phyloP scores from a whole-genome alignment of 2,113 vertebrate genomes.

The Lichenostomus cassidix region DNA sequence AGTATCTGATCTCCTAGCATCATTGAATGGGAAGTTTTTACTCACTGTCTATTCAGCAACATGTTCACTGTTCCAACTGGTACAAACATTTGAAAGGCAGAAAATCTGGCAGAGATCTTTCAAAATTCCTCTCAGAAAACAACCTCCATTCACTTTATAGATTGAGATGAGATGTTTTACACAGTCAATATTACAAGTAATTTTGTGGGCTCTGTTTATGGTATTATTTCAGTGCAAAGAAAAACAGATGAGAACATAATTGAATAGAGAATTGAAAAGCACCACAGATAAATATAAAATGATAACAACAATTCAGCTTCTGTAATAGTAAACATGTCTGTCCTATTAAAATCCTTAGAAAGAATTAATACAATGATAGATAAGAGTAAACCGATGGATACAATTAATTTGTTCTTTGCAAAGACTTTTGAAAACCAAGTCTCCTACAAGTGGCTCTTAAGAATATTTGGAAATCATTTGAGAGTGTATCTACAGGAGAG shows the following conservation, averaged over 20 bases:
- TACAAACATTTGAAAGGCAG: not conserved
- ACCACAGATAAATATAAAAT: not conserved
- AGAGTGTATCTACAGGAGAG: not conserved
- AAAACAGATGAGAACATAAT: conserved; percentile 19
- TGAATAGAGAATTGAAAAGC: conserved; percentile 11
- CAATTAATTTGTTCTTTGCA: not conserved
- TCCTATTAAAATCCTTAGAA: conserved; percentile 2
- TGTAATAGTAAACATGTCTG: not conserved
- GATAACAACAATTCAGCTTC: not conserved
- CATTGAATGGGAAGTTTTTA: conserved; percentile 6
- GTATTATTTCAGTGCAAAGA: conserved; percentile 4
- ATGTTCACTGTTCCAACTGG: not conserved
- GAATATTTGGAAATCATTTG: not conserved
- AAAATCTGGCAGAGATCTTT: not conserved
- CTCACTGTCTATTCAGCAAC: not conserved
- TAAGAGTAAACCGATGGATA: not conserved
- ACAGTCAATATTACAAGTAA: not conserved
- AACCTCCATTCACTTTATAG: not conserved
- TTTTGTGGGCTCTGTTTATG: not conserved
- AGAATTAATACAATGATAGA: conserved; percentile 11
- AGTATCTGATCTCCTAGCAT: not conserved
- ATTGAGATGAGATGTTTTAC: not conserved
- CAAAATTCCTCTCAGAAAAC: not conserved
- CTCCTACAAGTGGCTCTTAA: not conserved
- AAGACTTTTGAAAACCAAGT: not conserved